A percentile compares a stretch with the other conserved stretches of the same genome.
Conservation (phyloP, 2,888 invertebrate genomes). For the Troides aeacus region DNA sequence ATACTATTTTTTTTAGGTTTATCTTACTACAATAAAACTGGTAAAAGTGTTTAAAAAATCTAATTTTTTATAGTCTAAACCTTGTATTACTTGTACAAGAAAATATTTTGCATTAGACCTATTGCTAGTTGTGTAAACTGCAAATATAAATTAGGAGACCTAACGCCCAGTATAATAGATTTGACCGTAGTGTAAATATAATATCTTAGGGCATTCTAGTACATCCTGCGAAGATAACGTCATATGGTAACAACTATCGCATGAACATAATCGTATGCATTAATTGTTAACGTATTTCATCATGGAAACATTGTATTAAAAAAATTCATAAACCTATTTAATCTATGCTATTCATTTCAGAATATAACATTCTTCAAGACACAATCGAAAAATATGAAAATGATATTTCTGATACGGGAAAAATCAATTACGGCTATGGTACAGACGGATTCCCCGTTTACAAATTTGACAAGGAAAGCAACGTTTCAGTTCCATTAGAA, state of each 20-base stretch:
- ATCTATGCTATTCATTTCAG: slow-evolving; percentile 45
- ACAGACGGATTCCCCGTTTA: slow-evolving; percentile 33
- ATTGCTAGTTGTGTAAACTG: no score
- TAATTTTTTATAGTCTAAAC: no score
- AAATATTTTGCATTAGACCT: no score
- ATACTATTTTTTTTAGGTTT: slow-evolving; percentile 32
- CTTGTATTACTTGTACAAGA: no score
- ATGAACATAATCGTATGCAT: background rate
- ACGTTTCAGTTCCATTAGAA: slow-evolving; percentile 27
- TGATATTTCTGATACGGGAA: slow-evolving; percentile 18
- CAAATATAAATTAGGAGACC: no score
- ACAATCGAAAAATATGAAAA: slow-evolving; percentile 5
- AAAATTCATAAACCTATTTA: background rate
- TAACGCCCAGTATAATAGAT: no score
- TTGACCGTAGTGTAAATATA: background rate
- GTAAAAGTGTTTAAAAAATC: no score
- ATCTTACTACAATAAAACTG: background rate
- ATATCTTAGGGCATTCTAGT: background rate
- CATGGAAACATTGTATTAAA: background rate
- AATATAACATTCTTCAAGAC: slow-evolving; percentile 42
- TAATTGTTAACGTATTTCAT: background rate
- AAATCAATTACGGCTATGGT: slow-evolving; percentile 30
- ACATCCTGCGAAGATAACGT: background rate
- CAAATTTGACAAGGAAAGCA: slow-evolving; percentile 33
- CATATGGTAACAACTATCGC: background rate